Evolutionary conservation across 2,113 vertebrate genomes (phyloP), one percentile per base, ranked within the genome.

Genomic region (Oryzias melastigma): DNA sequence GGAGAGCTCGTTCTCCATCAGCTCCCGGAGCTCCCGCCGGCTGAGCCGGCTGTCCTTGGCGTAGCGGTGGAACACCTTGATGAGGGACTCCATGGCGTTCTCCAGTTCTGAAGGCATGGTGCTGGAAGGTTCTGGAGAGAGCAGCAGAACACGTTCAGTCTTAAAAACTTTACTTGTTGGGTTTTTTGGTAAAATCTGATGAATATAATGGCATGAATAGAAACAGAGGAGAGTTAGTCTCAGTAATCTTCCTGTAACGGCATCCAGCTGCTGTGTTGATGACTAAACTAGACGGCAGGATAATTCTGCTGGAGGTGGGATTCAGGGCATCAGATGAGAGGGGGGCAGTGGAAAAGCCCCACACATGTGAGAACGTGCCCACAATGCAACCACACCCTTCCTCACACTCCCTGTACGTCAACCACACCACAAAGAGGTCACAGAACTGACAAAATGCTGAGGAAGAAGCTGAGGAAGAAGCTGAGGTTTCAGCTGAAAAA

Each of bases 91-190:
- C 93, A 98, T 95, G 3, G 93, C 91, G 0, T 49, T 87, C 65
- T 98, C 96, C 88, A 98, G 91, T 64, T 98, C 92, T 0, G 94
- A 96, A 2, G 93, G 92, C 96, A 90, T 90, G 80, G 35, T 74
- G 68, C 78, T 78, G 62, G 16, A 13, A 18, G 56, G 49, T 41
- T 15, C 58, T 82, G 47, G 20, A 78, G 46, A 53, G 17, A 75
- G 58, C 29, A 44, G 25, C 14, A 60, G 15, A 29, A 29, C 27
- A 24, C 16, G 29, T 5, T 68, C 1, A 62, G n/a, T n/a, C n/a
- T n/a, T n/a, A 74, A 70, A 65, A 61, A 59, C 1, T n/a, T 65
- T 27, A 27, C 25, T 27, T 27, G 7, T 27, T 5, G n/a, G 25
- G 4, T 27, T 27, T 27, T 27, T 4, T 27, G 4, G 4, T 5